Evolutionary conservation across 2,888 invertebrate species (phyloP).

Genomic region (Tipula helvola): DNA sequence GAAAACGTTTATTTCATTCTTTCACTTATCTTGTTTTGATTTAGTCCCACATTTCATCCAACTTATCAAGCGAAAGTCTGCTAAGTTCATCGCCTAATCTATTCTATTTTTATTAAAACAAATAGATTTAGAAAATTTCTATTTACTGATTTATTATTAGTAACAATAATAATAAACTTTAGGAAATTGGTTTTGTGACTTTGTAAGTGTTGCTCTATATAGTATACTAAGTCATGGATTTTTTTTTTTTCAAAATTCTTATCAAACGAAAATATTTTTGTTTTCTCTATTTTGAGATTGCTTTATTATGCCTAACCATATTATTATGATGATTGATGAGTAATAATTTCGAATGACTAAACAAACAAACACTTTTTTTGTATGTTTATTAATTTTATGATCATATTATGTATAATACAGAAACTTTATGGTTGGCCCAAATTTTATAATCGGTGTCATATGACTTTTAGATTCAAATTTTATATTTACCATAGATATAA

Average conservation of each 20-base stretch:
- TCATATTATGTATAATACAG: background rate
- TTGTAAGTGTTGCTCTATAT: background rate
- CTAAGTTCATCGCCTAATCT: background rate
- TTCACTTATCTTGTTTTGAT: background rate
- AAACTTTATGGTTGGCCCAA: background rate
- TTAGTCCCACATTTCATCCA: background rate
- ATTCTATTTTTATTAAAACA: background rate
- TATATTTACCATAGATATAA: slow-evolving; percentile 42
- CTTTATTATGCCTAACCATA: background rate
- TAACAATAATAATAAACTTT: background rate
- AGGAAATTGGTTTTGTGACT: background rate
- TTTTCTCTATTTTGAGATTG: background rate
- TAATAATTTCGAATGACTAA: background rate
- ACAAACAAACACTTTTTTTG: background rate
- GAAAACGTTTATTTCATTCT: background rate
- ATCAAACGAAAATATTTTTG: background rate
- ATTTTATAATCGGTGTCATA: background rate
- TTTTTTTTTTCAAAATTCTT: background rate
- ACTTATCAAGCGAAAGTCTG: background rate
- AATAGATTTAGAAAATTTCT: background rate
- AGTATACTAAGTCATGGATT: background rate
- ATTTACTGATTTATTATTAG: background rate
- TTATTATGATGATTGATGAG: too few relatives aligned
- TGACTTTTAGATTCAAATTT: background rate
- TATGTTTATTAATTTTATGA: background rate